A percentile compares a stretch with the other conserved stretches of the same genome.
phyloP scores from a whole-genome alignment of 2,113 vertebrate genomes.

The Ctenomys sociabilis region DNA sequence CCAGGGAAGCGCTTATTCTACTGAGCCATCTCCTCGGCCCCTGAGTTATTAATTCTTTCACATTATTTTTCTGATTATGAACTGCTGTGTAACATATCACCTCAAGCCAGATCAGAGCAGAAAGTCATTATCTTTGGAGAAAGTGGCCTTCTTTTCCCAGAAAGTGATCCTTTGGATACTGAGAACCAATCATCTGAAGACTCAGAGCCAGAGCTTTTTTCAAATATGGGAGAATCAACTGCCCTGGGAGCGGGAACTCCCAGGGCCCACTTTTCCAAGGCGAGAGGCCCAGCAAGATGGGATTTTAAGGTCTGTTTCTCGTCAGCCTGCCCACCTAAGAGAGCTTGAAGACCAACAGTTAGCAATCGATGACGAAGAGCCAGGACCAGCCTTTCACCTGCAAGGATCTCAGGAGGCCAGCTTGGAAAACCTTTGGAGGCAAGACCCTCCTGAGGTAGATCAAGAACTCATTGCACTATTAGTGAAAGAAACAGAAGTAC shows the following conservation, averaged over 20 bases:
- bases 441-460: conserved; percentile 81
- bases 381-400: conserved; percentile 81
- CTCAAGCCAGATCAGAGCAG: conserved; percentile 31
- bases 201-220: conserved; percentile 62
- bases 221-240: conserved; percentile 38
- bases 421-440: conserved; percentile 80
- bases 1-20: no score
- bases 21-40: no score
- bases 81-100: not conserved
- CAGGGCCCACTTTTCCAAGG: conserved; percentile 63
- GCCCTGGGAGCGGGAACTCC: conserved; percentile 71
- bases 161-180: conserved; percentile 63
- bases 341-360: conserved; percentile 75
- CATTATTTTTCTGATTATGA: not conserved
- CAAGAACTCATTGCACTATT: conserved; percentile 84
- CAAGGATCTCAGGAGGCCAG: conserved; percentile 68
- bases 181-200: conserved; percentile 64
- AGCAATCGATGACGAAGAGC: conserved; percentile 80
- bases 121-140: conserved; percentile 73
- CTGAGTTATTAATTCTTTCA: not conserved
- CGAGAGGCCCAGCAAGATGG: conserved; percentile 84
- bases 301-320: conserved; percentile 83
- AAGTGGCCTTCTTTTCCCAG: conserved; percentile 48
- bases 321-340: conserved; percentile 81
- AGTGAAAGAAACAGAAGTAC: conserved; percentile 89